Base-by-base conservation (phyloP, 1,140 invertebrate species). In the Papilio glaucus region DNA sequence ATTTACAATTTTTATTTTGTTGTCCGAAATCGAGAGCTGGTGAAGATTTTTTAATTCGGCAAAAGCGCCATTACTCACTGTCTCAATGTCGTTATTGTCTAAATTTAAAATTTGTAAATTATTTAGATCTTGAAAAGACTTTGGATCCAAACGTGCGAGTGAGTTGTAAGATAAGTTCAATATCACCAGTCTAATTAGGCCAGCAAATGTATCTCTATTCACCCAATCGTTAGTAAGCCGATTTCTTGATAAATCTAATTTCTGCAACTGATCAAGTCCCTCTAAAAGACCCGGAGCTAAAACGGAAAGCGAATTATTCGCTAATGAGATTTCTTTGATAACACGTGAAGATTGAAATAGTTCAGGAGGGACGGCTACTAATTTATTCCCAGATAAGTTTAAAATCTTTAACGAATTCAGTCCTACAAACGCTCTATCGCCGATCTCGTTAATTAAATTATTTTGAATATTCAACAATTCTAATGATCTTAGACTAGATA, bases 241-340 rank as follows among this genome's bases (percentile, higher is more conserved):
- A 88, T 98, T 98, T 73, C 93, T 91, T 18, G 96, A 96, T 67
- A 98, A 93, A 93, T 98, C 97, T 38, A 98, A 92, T 60, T 95
- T 94, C 82, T 96, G 95, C 29, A 99, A 92, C 81, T 97, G 95
- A 81, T 96, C 95, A 49, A 98, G 93, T 37, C 95, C 95, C 86
- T 96, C 96, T 62, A 98, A 93, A 39, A 98, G 84, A 24, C 96
- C 96, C 0, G 96, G 96, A 10, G 97, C 96, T 21, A 98, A 90
- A 5, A 96, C 96, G 72, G 95, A 94, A 60, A 98, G 90, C 0
- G 96, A 96, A 89, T 98, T 98, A 87, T 98, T 98, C 74, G 96
- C 96, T 68, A 98, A 93, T 84, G 97, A 95, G 61, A 98, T 94
- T 85, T 96, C 95, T 45, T 95, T 94, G 33, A 98, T 88, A 72